A percentile compares a stretch with the other conserved stretches of the same genome.
Evolutionary conservation across 2,797 vertebrate genomes (phyloP).

Genomic region (Darevskia nairensis): DNA sequence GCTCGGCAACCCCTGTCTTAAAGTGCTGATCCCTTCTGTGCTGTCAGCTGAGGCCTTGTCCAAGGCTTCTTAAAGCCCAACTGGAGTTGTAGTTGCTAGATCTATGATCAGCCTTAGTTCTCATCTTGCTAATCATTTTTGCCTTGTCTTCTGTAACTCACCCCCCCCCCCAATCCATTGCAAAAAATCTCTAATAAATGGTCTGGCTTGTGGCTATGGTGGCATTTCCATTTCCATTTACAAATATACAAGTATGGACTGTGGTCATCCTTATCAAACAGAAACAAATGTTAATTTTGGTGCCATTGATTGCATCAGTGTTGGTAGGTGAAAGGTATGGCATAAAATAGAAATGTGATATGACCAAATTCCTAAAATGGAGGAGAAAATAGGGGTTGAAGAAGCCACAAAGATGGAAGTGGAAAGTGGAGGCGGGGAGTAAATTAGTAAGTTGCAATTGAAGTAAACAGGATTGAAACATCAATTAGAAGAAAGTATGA

Average conservation of each 20-base stretch:
- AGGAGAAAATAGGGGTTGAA: background rate
- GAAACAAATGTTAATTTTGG: background rate
- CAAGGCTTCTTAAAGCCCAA: background rate
- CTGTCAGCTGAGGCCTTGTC: background rate
- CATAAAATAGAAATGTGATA: background rate
- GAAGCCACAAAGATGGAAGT: background rate
- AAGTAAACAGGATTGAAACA: slow-evolving; percentile 56
- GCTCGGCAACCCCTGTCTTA: too few species aligned
- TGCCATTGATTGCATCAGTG: background rate
- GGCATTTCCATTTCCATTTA: background rate
- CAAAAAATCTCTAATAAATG: background rate
- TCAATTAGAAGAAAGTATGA: slow-evolving; percentile 48
- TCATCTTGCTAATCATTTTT: background rate
- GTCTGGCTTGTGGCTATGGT: background rate
- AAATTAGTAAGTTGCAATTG: slow-evolving; percentile 35
- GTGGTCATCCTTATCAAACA: background rate
- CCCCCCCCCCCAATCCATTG: too few species aligned
- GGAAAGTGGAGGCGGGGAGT: background rate
- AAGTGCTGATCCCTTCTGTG: too few species aligned
- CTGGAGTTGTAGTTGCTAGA: background rate
- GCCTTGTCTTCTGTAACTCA: background rate
- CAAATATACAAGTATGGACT: background rate
- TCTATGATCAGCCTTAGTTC: background rate
- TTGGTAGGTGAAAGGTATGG: background rate
- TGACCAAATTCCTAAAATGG: background rate